phyloP scores from a whole-genome alignment of 2,888 invertebrate species.

The Nemurella pictetii region DNA sequence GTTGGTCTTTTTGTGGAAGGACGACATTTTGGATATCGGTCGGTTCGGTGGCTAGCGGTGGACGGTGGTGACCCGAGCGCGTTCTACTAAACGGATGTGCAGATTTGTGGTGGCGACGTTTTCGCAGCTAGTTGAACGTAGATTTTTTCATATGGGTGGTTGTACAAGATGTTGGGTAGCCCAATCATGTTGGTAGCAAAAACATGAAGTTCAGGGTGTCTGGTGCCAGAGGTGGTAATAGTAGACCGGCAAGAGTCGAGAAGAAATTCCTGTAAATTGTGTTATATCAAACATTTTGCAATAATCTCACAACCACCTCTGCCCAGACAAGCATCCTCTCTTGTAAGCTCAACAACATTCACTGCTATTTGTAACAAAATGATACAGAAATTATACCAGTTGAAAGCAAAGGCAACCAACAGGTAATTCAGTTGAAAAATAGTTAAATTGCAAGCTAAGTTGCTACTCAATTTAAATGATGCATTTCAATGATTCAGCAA shows the following conservation, averaged over 20 bases:
- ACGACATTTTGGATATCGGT: constrained; percentile 36
- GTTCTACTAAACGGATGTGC: constrained; percentile 40
- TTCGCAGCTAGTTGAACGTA: constrained; percentile 38
- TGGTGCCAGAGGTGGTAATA: constrained; percentile 42
- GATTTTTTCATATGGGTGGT: constrained; percentile 40
- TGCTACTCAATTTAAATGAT: background rate
- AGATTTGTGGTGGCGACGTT: constrained; percentile 39
- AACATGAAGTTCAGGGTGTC: constrained; percentile 42
- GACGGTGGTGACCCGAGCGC: constrained; percentile 23
- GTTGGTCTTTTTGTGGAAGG: constrained; percentile 38
- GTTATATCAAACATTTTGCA: constrained; percentile 39
- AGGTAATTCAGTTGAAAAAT: background rate
- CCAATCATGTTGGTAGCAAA: constrained; percentile 43
- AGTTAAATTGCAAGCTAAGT: background rate
- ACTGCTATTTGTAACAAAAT: background rate
- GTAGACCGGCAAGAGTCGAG: constrained; percentile 41
- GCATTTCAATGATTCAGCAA: background rate
- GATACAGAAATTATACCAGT: background rate
- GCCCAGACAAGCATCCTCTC: constrained; percentile 36
- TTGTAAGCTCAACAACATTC: background rate
- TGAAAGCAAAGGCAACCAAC: background rate
- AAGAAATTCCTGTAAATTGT: constrained; percentile 42
- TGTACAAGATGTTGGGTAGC: constrained; percentile 39
- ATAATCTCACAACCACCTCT: constrained; percentile 39
- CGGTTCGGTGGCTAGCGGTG: constrained; percentile 29